Evolutionary conservation across 2,797 vertebrate species (phyloP).

Genomic region (Hozukius guyotensis): DNA sequence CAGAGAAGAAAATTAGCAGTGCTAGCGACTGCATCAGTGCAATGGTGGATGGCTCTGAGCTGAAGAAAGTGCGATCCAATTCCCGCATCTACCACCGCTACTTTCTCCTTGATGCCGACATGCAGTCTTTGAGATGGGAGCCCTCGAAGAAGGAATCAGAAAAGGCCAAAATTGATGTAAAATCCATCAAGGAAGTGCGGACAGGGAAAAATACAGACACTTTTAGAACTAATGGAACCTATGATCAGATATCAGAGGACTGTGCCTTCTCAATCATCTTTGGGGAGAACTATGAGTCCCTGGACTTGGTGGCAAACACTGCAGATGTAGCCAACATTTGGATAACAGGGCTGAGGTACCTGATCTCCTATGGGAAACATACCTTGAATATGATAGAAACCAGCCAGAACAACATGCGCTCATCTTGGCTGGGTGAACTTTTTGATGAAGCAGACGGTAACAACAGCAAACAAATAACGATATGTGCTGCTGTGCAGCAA

Average conservation of each 20-base stretch:
- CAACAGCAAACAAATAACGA: slow-evolving; percentile 85
- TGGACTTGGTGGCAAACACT: slow-evolving; percentile 97
- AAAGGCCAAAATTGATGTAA: slow-evolving; percentile 97
- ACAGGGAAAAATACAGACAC: slow-evolving; percentile 98
- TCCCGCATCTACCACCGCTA: slow-evolving; percentile 95
- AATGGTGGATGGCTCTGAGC: slow-evolving; percentile 97
- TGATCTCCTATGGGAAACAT: slow-evolving; percentile 98
- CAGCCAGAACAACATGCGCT: slow-evolving; percentile 95
- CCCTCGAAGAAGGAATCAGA: slow-evolving; percentile 98
- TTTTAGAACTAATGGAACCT: slow-evolving; percentile 96
- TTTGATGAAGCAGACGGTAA: slow-evolving; percentile 88
- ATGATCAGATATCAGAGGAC: slow-evolving; percentile 98
- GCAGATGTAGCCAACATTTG: slow-evolving; percentile 97
- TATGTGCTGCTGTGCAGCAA: slow-evolving; percentile 90
- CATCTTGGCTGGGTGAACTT: slow-evolving; percentile 94
- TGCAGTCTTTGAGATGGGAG: slow-evolving; percentile 98
- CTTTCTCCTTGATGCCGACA: slow-evolving; percentile 95
- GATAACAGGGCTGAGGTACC: slow-evolving; percentile 96
- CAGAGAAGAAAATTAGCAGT: slow-evolving; percentile 97
- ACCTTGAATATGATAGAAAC: slow-evolving; percentile 96
- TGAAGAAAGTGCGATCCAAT: slow-evolving; percentile 96
- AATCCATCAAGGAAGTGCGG: slow-evolving; percentile 96
- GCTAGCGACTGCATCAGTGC: slow-evolving; percentile 96
- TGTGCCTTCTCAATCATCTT: slow-evolving; percentile 97
- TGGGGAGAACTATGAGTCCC: slow-evolving; percentile 95